Evolutionary conservation across 1,140 invertebrate species (phyloP).

Genomic region (Drosophila littoralis): DNA sequence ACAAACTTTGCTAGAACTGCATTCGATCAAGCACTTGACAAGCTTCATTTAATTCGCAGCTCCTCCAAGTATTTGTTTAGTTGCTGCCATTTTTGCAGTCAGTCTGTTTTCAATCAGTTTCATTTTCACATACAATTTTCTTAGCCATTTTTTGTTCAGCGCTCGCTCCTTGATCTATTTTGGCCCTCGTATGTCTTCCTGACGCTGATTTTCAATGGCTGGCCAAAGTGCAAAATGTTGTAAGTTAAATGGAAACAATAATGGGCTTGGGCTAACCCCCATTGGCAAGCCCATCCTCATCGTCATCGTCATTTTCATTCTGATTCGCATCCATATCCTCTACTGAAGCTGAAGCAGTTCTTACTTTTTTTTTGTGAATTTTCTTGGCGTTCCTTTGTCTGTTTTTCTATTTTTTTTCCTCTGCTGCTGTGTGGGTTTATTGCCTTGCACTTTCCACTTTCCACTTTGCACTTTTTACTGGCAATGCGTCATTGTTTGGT

Average conservation of each 20-base stretch:
- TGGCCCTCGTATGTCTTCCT: conserved; percentile 28
- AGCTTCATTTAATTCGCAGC: conserved; percentile 2
- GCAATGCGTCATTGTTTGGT: conserved; percentile 54
- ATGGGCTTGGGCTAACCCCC: conserved; percentile 56
- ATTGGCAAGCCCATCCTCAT: conserved; percentile 1
- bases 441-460: conserved; percentile 77
- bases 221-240: conserved; percentile 78
- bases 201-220: conserved; percentile 47
- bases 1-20: background rate
- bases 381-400: conserved; percentile 29
- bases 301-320: conserved; percentile 10
- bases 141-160: conserved; percentile 50
- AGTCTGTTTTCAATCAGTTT: conserved; percentile 69
- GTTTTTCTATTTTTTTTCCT: conserved; percentile 31
- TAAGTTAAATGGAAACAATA: conserved; percentile 83
- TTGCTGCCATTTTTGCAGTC: conserved; percentile 46
- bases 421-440: conserved; percentile 53
- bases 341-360: background rate
- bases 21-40: background rate
- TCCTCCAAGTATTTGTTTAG: conserved; percentile 32
- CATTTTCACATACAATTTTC: conserved; percentile 75
- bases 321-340: conserved; percentile 27
- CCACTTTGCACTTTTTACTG: conserved; percentile 64
- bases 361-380: conserved; percentile 24
- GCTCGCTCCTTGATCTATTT: conserved; percentile 63